phyloP scores from a whole-genome alignment of 2,888 invertebrate species.

The Lithophane ornitopus region DNA sequence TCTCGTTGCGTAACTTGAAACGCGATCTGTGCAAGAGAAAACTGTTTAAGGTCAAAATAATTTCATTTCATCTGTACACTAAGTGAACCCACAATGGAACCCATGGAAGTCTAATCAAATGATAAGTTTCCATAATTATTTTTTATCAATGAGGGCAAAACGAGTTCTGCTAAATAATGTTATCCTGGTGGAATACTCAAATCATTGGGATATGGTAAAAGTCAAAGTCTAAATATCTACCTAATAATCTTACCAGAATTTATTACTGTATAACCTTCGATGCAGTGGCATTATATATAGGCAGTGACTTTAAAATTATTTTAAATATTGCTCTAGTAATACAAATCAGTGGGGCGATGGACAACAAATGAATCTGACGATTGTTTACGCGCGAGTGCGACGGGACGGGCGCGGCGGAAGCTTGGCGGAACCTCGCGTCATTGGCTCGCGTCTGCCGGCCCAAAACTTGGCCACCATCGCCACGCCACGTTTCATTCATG shows the following conservation, averaged over 20 bases:
- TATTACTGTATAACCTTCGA: background rate
- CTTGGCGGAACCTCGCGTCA: slow-evolving; percentile 88
- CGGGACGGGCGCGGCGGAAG: slow-evolving; percentile 84
- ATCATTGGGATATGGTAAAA: background rate
- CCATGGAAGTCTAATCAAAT: slow-evolving; percentile 11
- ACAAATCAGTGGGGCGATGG: slow-evolving; percentile 68
- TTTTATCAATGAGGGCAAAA: background rate
- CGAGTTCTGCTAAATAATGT: background rate
- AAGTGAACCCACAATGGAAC: slow-evolving; percentile 61
- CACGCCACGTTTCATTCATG: slow-evolving; percentile 81
- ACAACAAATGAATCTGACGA: slow-evolving; percentile 81
- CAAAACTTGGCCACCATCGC: slow-evolving; percentile 81
- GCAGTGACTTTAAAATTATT: background rate
- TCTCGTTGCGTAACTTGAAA: slow-evolving; percentile 88
- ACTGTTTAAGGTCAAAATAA: slow-evolving; percentile 86
- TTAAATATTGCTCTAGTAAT: slow-evolving; percentile 50
- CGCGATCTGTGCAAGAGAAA: slow-evolving; percentile 87
- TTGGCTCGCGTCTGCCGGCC: slow-evolving; percentile 81
- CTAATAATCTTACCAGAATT: too few species aligned
- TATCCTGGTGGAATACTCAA: background rate
- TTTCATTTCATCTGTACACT: slow-evolving; percentile 76
- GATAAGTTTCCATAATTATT: background rate
- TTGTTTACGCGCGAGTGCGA: slow-evolving; percentile 85
- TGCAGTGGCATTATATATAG: background rate
- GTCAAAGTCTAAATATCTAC: background rate